These are phyloP conservation scores for Odocoileus hemionus DNA, from an alignment of 2,113 vertebrate genomes.

Conservation along the genomic window DNA sequence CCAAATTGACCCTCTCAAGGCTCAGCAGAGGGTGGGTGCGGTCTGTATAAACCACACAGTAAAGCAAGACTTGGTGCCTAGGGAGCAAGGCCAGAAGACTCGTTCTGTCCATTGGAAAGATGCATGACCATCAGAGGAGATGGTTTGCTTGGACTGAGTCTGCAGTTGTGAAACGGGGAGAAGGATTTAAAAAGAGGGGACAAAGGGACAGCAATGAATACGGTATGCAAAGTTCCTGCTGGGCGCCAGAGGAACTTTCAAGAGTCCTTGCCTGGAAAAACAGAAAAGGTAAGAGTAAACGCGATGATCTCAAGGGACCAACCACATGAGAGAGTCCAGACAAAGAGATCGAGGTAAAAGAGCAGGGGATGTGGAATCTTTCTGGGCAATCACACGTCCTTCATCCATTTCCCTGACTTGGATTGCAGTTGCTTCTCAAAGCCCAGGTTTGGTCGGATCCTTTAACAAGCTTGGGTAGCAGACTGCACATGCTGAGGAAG, in stretches of 20 bases:
- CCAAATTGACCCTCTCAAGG: not conserved
- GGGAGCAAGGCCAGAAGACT: not conserved
- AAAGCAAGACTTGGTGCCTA: constrained; percentile 38
- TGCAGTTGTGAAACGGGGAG: constrained; percentile 43
- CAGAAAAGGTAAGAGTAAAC: constrained; percentile 44
- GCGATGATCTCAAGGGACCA: constrained; percentile 36
- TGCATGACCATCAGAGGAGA: constrained; percentile 31
- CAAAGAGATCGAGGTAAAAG: constrained; percentile 43
- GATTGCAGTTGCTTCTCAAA: constrained; percentile 21
- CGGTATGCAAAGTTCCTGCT: constrained; percentile 36
- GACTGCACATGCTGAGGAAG: not conserved
- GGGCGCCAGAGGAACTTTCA: constrained; percentile 26
- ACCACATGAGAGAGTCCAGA: constrained; percentile 44
- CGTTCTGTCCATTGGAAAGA: constrained; percentile 34
- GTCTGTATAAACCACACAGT: not conserved
- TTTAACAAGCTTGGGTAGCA: not conserved
- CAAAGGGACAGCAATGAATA: constrained; percentile 38
- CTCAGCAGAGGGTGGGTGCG: not conserved
- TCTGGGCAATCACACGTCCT: constrained; percentile 54
- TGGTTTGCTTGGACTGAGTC: not conserved
- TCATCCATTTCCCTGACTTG: constrained; percentile 41
- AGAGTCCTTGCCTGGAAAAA: constrained; percentile 54
- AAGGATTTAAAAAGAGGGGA: constrained; percentile 46
- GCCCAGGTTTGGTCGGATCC: not conserved
- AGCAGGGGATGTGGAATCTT: constrained; percentile 50